Evolutionary conservation across 2,888 invertebrate species (phyloP), one percentile per base, ranked within the genome.

Genomic region (Agrotis exclamationis): DNA sequence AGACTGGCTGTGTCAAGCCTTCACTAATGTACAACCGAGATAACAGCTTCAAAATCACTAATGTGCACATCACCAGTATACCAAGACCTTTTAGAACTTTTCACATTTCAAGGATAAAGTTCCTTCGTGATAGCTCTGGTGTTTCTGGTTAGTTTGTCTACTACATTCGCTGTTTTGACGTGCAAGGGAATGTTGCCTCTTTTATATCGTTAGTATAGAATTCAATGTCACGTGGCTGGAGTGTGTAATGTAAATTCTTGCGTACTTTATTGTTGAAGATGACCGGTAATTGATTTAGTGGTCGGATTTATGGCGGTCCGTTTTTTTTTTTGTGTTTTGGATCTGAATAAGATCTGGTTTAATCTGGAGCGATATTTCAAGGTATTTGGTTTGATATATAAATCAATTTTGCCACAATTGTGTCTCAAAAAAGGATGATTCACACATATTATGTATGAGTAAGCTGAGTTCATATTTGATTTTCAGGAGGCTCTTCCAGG

Each of bases 11-110:
- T 93, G 95, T 95, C 95, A 95, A 93, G 91, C 91, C 91, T 88
- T 91, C 92, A 93, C 95, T 96, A 96, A 96, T 96, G 95, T 95
- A 96, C 93, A 91, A 91, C 92, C 85, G 84, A 89, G 95, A 96
- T 96, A 96, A 95, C 93, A 92, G 92, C 88, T 93, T 94, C 95
- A 95, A 95, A 92, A 93, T 88, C 93, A 93, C 93, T 90, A 91
- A 93, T 93, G 93, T 93, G 88, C 85, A 78, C 56, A 64, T 67
- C 79, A 82, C 92, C 90, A 91, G 62, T 79, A 69, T 88, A 90
- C 76, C 13, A 58, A 80, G 92, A 91, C 72, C 91, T 76, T 56
- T 68, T 48, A 39, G 44, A 65, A 63, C 63, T 39, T 77, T 54
- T 20, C 22, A 58, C 28, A 24, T 50, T 33, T 54, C 16, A 33